Evolutionary conservation across 2,113 vertebrate genomes (phyloP), one percentile per base, ranked within the genome.

Genomic region (Ammodytes dubius): DNA sequence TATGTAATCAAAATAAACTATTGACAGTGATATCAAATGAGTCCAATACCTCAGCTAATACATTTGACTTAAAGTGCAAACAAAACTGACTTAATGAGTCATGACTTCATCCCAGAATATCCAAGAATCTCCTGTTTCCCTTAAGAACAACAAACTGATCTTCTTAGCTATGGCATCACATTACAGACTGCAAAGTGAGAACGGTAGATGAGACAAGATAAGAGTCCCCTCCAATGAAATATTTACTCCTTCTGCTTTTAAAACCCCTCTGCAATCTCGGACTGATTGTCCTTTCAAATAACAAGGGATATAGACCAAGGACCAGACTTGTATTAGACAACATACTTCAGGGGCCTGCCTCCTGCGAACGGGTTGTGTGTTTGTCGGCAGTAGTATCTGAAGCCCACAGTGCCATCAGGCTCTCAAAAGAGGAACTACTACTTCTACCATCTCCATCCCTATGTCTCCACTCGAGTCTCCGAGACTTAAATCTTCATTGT

Each of bases 401-500:
- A 81, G 90, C 74, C 89, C 86, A 94, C 92, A 96, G 94, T 89
- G 94, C 95, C 94, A 91, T 81, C 95, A 93, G 86, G 91, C 88
- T 77, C 56, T 92, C 87, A 61, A 27, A 77, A 57, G 39, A 79
- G 91, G 91, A 93, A 94, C 82, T 93, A 77, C 92, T 76, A 13
- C 72, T 66, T 76, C 87, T 27, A 67, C 54, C 46, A 40, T 11
- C 59, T 61, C 27, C 10, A n/a, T 15, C 58, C n/a, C 7, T 10
- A 52, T 49, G 39, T 58, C 70, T 84, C 56, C 61, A 40, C 74
- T 67, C 52, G 19, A 12, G 50, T 58, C 60, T 71, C 40, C 10
- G 35, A 54, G 47, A 80, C 73, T 87, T 72, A 6, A 40, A 85
- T 84, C 49, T 56, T 27, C 42, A 84, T 87, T 73, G 13, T 39